Base-by-base conservation (phyloP, 1,140 invertebrate species). In the Drosophila ananassae region DNA sequence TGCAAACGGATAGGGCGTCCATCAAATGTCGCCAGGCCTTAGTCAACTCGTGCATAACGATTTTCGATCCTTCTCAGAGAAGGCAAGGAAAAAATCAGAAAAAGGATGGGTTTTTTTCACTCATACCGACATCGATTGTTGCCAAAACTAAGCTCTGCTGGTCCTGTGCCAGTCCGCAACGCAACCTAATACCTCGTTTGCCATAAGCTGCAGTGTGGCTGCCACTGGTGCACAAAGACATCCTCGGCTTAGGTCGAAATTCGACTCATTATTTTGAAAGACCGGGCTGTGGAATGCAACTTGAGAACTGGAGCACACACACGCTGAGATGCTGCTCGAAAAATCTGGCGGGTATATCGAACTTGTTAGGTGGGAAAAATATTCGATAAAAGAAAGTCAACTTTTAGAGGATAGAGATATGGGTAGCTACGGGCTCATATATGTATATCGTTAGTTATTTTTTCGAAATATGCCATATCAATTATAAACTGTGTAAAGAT, bases 41-140 rank as follows among this genome's bases (percentile, higher is more conserved):
- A 81, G 82, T 55, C 77, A 81, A 64, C 73, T 84, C 82, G 82
- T 81, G 82, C 82, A 87, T 87, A 87, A 74, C 81, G 52, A 44
- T 74, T 48, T 52, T 67, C 63, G 59, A 64, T 34, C 48, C 53
- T 64, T 47, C 28, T 52, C 48, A 50, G 34, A 37, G 10, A 12
- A 12, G 34, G 12, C 34, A 32, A 56, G 28, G 22, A 13, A 39
- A 32, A 7, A 28, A 12, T 4, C 2, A 39, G 34, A 10, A 24
- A 46, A 50, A 13, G 4, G 63, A 63, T 56, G 24, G 51, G 48
- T 47, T 64, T 67, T 68, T 48, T 10, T 32, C 32, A 13, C 9
- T 6, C 13, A 37, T 37, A 13, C 30, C 3, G 52, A 10, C 37
- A 39, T 63, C 52, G 71, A 53, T 64, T 75, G 61, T 69, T 53